Base-by-base conservation (phyloP, 2,113 vertebrate species). In the Neogobius melanostomus region DNA sequence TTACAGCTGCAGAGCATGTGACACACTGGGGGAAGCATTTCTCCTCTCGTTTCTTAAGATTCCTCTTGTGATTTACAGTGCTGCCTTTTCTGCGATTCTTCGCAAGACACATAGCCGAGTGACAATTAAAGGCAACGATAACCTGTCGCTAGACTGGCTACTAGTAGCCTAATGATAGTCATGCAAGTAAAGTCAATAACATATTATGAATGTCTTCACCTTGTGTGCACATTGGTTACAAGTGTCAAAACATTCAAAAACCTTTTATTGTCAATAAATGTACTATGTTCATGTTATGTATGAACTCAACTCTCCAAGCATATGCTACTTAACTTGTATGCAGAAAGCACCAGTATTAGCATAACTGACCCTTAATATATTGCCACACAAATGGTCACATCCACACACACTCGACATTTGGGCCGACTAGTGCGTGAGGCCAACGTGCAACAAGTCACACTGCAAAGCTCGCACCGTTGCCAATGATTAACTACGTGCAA, bases 1-100 rank as follows among this genome's bases (percentile, higher is more conserved):
- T 69, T 80, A 69, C 75, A 66, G 62, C 44, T 28, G 66, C 69
- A 36, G 45, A 85, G 79, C 87, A 89, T 88, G 85, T 88, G 87
- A 66, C 75, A 86, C 69, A 68, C 44, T 67, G 73, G 72, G 59
- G 53, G 45, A 76, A 48, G 46, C 47, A 42, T 50, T 47, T 64
- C 11, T 79, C 16, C 75, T n/a, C 53, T 65, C 48, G 56, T 75
- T 59, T 61, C 6, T 56, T 52, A 10, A n/a, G 5, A 8, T 15
- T 60, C 15, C 17, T 46, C 51, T 28, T 42, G 17, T 44, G 5
- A n/a, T 7, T 60, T 59, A 42, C 10, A 14, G 36, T 14, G 2
- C 12, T 50, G 8, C 28, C 48, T 49, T 69, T 64, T 64, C 11
- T 44, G 8, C 17, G 9, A 57, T 42, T 11, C n/a, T 16, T 11